Conservation (phyloP, 2,797 vertebrate species). For the Ctenochaetus hawaiiensis region DNA sequence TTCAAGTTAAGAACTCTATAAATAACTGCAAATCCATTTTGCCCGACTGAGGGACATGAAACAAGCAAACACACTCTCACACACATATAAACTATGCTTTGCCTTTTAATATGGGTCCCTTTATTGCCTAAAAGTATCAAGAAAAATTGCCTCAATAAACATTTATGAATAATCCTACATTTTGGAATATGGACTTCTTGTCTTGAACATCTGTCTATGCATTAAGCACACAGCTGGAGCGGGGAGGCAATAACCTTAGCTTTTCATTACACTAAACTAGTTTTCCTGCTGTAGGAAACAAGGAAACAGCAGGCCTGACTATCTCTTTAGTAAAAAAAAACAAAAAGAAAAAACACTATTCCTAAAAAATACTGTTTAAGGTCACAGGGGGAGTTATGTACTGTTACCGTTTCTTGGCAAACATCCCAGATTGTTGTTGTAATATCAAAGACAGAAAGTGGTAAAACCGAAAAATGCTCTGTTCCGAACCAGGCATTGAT, state of each 20-base stretch:
- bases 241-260: not conserved
- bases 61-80: not conserved
- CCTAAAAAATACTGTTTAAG: no score
- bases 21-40: constrained; percentile 22
- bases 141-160: not conserved
- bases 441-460: not conserved
- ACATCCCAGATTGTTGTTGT: not conserved
- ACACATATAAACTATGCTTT: not conserved
- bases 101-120: no score
- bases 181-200: not conserved
- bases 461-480: not conserved
- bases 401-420: not conserved
- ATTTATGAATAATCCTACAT: not conserved
- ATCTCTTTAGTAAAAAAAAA: not conserved
- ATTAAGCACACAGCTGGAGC: not conserved
- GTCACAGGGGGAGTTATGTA: not conserved
- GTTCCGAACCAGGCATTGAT: not conserved
- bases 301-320: constrained; percentile 10
- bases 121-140: not conserved
- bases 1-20: constrained; percentile 24
- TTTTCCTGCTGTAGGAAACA: not conserved
- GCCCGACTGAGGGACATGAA: constrained; percentile 8
- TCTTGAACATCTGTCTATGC: not conserved
- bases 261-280: not conserved
- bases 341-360: not conserved